These are phyloP conservation scores for Drosophila tropicalis DNA, from an alignment of 1,140 invertebrate genomes.

Conservation along the genomic window DNA sequence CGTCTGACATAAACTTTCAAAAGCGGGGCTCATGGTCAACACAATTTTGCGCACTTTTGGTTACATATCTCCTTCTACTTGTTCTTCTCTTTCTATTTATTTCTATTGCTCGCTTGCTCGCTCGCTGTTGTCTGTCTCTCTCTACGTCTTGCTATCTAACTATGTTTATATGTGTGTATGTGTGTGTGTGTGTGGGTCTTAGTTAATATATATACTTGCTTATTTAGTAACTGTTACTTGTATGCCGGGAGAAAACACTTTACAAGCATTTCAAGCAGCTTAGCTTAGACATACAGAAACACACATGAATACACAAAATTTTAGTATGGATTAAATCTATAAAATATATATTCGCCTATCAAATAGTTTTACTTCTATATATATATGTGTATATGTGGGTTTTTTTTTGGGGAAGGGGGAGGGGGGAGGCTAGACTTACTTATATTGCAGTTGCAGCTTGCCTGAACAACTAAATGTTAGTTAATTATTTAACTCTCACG, in stretches of 20 bases:
- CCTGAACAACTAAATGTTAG: slow-evolving; percentile 23
- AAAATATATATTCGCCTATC: slow-evolving; percentile 55
- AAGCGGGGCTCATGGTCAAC: slow-evolving; percentile 72
- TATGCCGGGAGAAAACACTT: slow-evolving; percentile 54
- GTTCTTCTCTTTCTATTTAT: not conserved
- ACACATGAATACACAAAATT: slow-evolving; percentile 31
- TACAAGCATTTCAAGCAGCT: slow-evolving; percentile 54
- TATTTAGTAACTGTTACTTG: slow-evolving; percentile 16
- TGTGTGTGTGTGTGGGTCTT: not conserved
- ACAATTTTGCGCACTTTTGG: slow-evolving; percentile 64
- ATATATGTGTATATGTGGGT: not conserved
- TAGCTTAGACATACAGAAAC: slow-evolving; percentile 9
- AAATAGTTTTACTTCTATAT: slow-evolving; percentile 43
- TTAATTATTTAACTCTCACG: slow-evolving; percentile 33
- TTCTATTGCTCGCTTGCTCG: slow-evolving; percentile 2
- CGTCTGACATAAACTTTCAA: slow-evolving; percentile 59
- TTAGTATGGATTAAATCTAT: slow-evolving; percentile 35
- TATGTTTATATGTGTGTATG: not conserved
- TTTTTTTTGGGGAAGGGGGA: too few species aligned
- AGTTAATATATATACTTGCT: slow-evolving; percentile 13
- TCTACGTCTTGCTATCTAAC: slow-evolving; percentile 3
- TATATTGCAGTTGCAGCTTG: slow-evolving; percentile 25
- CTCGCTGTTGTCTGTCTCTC: slow-evolving; percentile 3
- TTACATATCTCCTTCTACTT: slow-evolving; percentile 7
- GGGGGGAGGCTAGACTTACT: slow-evolving; percentile 10